Evolutionary conservation across 2,797 vertebrate species (phyloP).

Genomic region (Coilia nasus): DNA sequence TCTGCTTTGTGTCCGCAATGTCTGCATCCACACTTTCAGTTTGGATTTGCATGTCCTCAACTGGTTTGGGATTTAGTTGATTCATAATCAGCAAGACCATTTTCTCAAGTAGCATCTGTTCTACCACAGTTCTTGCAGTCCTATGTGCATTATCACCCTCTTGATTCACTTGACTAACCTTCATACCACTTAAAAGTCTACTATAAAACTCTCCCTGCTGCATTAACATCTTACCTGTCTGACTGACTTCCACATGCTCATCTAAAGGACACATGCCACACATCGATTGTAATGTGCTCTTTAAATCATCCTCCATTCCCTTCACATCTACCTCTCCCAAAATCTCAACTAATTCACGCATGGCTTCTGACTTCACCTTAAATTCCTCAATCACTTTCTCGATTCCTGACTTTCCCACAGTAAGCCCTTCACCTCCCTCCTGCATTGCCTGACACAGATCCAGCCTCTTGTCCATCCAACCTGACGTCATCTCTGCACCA

Average conservation of each 20-base stretch:
- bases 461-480: constrained; percentile 48
- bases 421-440: constrained; percentile 49
- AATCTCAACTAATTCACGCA: constrained; percentile 69
- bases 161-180: constrained; percentile 45
- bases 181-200: constrained; percentile 59
- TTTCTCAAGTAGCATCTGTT: constrained; percentile 67
- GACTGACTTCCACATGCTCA: constrained; percentile 51
- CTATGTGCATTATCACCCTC: constrained; percentile 32
- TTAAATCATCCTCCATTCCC: constrained; percentile 59
- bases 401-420: constrained; percentile 53
- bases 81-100: constrained; percentile 62
- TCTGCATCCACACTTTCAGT: constrained; percentile 38
- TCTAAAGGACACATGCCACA: constrained; percentile 46
- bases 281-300: background rate
- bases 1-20: constrained; percentile 6
- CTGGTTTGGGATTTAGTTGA: constrained; percentile 47
- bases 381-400: constrained; percentile 71
- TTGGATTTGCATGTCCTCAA: constrained; percentile 30
- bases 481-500: constrained; percentile 50
- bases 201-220: constrained; percentile 75
- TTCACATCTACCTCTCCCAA: constrained; percentile 66
- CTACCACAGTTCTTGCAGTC: constrained; percentile 53
- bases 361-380: constrained; percentile 71
- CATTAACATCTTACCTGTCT: constrained; percentile 53
- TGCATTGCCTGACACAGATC: constrained; percentile 44